Percentiles rank a stretch among this genome's conserved stretches.
Evolutionary conservation across 2,113 vertebrate species (phyloP).

Genomic region (Indicator maculatus): DNA sequence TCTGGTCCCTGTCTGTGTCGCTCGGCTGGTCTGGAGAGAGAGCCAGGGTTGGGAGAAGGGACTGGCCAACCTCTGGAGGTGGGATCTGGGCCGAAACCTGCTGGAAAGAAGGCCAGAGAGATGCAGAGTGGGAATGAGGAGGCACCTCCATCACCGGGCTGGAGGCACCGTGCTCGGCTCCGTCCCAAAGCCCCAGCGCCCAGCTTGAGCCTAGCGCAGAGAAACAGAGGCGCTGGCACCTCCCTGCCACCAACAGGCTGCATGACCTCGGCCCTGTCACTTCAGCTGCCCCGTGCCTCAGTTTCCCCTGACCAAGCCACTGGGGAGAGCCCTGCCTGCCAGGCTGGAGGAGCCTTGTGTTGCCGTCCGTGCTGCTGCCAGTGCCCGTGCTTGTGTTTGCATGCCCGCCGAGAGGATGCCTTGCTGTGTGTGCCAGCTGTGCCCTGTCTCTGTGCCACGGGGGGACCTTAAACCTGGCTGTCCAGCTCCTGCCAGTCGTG

Average conservation of each 20-base stretch:
- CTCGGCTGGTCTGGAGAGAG: neutral
- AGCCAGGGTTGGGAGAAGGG: neutral
- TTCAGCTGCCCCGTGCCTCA: neutral
- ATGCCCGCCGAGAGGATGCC: neutral
- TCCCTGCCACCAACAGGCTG: neutral
- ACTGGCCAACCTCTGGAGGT: neutral
- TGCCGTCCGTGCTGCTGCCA: neutral
- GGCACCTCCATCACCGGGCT: neutral
- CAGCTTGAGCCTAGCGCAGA: accelerated
- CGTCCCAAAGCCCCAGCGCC: neutral
- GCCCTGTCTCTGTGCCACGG: neutral
- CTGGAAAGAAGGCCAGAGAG: neutral
- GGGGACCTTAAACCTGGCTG: neutral
- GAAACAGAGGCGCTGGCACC: neutral
- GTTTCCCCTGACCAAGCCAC: neutral
- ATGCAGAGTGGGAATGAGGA: neutral
- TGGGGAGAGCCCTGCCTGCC: accelerated
- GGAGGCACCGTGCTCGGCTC: neutral
- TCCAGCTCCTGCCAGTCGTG: neutral
- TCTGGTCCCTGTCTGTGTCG: neutral
- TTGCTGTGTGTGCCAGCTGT: neutral
- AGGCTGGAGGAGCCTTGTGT: neutral
- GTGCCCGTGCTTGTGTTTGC: neutral
- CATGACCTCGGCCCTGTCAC: neutral
- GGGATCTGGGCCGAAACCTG: neutral